phyloP scores from a whole-genome alignment of 2,888 invertebrate species.

The Hipparchia sbordonii region DNA sequence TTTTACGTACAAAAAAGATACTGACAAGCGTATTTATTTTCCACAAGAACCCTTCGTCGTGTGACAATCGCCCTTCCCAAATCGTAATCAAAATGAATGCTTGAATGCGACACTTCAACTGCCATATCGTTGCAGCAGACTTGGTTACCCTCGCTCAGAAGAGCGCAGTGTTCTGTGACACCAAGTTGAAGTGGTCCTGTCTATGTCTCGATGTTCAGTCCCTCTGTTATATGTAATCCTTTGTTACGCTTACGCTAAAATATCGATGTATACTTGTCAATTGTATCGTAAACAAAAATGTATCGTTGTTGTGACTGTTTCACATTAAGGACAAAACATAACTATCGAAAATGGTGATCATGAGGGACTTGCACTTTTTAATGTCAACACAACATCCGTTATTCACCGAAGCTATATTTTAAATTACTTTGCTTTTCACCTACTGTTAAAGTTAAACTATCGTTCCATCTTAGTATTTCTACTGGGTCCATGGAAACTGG shows the following conservation, averaged over 20 bases:
- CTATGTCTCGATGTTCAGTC: conserved; percentile 40
- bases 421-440: conserved; percentile 53
- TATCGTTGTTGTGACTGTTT: conserved; percentile 68
- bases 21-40: conserved; percentile 48
- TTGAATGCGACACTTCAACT: conserved; percentile 58
- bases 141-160: neutral
- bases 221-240: conserved; percentile 59
- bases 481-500: conserved; percentile 39
- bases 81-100: conserved; percentile 64
- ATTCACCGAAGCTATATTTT: conserved; percentile 51
- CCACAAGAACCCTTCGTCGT: conserved; percentile 57
- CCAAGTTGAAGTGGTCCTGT: conserved; percentile 45
- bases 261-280: conserved; percentile 54
- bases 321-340: conserved; percentile 50
- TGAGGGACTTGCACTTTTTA: conserved; percentile 48
- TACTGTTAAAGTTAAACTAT: conserved; percentile 37
- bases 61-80: conserved; percentile 78
- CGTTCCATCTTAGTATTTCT: conserved; percentile 36
- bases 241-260: conserved; percentile 68
- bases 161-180: conserved; percentile 13
- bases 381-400: conserved; percentile 48
- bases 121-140: conserved; percentile 35
- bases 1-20: conserved; percentile 4
- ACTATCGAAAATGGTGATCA: conserved; percentile 71
- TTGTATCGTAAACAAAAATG: conserved; percentile 49